Evolutionary conservation across 2,888 invertebrate genomes (phyloP).

Genomic region (Latrodectus elegans): DNA sequence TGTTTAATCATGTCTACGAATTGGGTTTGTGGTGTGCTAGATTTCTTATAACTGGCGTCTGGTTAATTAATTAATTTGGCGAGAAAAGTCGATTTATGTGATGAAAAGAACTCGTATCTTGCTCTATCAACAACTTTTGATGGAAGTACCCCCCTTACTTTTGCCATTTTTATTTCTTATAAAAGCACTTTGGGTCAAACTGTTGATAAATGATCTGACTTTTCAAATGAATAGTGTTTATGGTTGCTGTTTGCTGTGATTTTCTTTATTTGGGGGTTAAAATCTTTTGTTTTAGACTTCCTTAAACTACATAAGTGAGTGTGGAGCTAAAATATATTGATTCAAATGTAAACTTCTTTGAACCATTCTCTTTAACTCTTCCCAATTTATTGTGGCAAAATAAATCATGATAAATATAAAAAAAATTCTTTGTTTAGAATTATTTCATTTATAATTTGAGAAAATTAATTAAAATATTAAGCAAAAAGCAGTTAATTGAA

Average conservation of each 20-base stretch:
- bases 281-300: no score
- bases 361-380: no score
- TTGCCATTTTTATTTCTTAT: not conserved
- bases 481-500: no score
- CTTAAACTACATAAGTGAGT: no score
- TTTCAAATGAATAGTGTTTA: slow-evolving; percentile 32
- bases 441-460: no score
- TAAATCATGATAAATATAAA: no score
- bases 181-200: slow-evolving; percentile 10
- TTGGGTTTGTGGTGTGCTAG: slow-evolving; percentile 10
- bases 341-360: no score
- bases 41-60: slow-evolving; percentile 18
- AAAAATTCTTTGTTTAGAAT: no score
- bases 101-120: slow-evolving; percentile 29
- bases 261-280: not conserved
- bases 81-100: slow-evolving; percentile 24
- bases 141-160: not conserved
- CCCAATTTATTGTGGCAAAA: no score
- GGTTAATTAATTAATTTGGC: slow-evolving; percentile 29
- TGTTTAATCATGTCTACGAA: slow-evolving; percentile 22
- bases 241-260: not conserved
- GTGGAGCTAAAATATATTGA: no score
- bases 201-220: slow-evolving; percentile 42
- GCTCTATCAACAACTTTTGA: slow-evolving; percentile 16
- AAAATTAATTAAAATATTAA: no score